Conservation (phyloP, 2,113 vertebrate genomes). For the Alexandromys fortis region DNA sequence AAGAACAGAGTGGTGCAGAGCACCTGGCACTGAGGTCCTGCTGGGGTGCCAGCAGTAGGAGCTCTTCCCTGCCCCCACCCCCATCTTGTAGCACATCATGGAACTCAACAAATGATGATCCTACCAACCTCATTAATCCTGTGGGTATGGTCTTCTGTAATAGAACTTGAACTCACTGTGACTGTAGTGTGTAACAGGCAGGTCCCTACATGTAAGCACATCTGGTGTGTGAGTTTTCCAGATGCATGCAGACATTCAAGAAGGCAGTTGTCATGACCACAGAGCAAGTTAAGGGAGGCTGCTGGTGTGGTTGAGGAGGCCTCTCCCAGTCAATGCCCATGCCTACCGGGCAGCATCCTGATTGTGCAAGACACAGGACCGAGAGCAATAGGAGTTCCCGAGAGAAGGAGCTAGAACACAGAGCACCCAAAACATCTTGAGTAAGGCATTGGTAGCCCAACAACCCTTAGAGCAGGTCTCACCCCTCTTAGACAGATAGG, state of each 20-base stretch:
- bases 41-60: background rate
- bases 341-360: background rate
- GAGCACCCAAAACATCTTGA: background rate
- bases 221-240: background rate
- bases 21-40: background rate
- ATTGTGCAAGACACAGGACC: background rate
- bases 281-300: background rate
- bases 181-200: background rate
- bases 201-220: background rate
- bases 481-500: background rate
- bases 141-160: background rate
- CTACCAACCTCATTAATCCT: background rate
- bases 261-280: background rate
- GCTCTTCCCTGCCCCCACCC: rapidly evolving
- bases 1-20: background rate
- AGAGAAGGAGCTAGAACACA: background rate
- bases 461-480: background rate
- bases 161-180: background rate
- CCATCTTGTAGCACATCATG: background rate
- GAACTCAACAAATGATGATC: background rate
- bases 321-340: background rate
- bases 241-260: background rate
- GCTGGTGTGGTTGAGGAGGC: background rate
- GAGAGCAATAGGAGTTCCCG: background rate
- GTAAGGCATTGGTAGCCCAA: background rate